These are phyloP conservation scores for Gortyna flavago DNA, from an alignment of 2,888 invertebrate species.

Conservation along the genomic window DNA sequence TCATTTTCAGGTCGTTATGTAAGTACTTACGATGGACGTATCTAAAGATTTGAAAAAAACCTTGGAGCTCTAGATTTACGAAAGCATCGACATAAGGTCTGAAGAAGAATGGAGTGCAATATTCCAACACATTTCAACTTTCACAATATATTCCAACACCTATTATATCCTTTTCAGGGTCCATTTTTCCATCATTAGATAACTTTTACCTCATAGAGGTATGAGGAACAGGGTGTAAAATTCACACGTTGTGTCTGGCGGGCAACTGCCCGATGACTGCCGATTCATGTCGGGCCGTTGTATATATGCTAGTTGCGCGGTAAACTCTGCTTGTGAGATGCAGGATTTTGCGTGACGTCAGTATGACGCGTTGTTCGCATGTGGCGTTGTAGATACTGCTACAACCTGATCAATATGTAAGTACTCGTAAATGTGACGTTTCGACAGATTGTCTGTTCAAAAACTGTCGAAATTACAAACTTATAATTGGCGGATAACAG, in stretches of 20 bases:
- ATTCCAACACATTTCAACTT: neutral
- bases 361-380: no score
- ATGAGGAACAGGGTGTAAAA: no score
- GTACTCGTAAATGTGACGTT: neutral
- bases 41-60: neutral
- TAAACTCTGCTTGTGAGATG: no score
- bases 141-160: neutral
- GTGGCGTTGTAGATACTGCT: no score
- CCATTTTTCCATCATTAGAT: neutral
- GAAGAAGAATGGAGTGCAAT: neutral
- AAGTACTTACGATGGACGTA: neutral
- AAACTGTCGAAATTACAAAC: neutral
- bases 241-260: no score
- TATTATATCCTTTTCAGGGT: neutral
- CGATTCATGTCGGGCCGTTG: no score
- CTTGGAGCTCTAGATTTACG: neutral
- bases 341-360: no score
- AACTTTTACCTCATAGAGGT: neutral
- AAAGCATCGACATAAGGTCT: neutral
- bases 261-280: no score
- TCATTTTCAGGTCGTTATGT: neutral
- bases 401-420: no score
- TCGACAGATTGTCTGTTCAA: neutral
- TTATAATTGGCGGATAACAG: no score
- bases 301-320: no score